A percentile compares a stretch with the other conserved stretches of the same genome.
phyloP scores from a whole-genome alignment of 2,113 vertebrate genomes.

The Alces alces region DNA sequence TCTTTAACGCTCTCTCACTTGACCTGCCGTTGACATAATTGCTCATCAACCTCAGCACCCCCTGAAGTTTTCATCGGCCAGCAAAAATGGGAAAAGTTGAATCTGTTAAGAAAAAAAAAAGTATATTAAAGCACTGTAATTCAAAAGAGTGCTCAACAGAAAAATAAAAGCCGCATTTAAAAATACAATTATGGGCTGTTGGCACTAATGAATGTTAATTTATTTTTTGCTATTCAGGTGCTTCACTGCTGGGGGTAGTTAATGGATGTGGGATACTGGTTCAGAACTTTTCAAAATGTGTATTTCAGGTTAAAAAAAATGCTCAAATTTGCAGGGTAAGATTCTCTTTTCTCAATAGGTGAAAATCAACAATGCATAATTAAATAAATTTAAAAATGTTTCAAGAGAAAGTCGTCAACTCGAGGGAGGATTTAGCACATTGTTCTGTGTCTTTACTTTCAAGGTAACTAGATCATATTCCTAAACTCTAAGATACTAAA shows the following conservation, averaged over 20 bases:
- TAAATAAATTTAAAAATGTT: background rate
- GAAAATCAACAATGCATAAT: background rate
- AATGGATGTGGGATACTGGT: background rate
- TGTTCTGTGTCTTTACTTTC: background rate
- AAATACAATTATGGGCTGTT: background rate
- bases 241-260: background rate
- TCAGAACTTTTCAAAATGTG: background rate
- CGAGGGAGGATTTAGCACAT: background rate
- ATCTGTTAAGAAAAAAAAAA: background rate
- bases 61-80: background rate
- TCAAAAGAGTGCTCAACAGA: background rate
- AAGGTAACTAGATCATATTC: background rate
- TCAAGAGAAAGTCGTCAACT: background rate
- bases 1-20: accelerated
- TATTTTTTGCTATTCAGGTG: background rate
- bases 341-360: background rate
- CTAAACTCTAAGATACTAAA: background rate
- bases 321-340: background rate
- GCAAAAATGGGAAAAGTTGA: background rate
- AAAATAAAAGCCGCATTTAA: background rate
- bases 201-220: background rate
- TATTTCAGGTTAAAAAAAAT: background rate
- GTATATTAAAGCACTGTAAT: background rate
- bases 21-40: background rate
- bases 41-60: accelerated